These are phyloP conservation scores for Watsonalla cultraria DNA, from an alignment of 2,888 invertebrate species.

Conservation along the genomic window DNA sequence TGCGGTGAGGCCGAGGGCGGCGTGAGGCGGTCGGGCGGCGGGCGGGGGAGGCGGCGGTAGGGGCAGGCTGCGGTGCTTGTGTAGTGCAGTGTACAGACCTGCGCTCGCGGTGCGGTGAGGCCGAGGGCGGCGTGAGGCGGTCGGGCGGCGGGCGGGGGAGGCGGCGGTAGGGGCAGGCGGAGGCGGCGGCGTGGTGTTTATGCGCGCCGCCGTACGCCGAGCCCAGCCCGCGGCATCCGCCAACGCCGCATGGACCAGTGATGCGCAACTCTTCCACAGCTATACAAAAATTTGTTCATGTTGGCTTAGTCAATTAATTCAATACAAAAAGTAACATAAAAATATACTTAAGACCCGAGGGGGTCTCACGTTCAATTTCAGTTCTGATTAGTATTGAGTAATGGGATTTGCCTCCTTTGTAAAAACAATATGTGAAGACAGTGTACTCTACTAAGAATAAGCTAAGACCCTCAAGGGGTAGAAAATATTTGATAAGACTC, in stretches of 20 bases:
- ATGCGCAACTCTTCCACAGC: constrained; percentile 81
- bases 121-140: constrained; percentile 27
- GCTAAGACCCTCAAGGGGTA: too few relatives aligned
- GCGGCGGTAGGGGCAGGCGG: constrained; percentile 85
- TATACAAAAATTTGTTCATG: constrained; percentile 31
- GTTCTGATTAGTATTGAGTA: too few relatives aligned
- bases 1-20: constrained; percentile 19
- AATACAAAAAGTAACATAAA: too few relatives aligned
- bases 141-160: constrained; percentile 37
- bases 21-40: constrained; percentile 40
- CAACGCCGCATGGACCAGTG: constrained; percentile 86
- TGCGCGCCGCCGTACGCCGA: constrained; percentile 88
- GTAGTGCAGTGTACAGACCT: constrained; percentile 16
- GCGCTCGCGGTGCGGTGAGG: constrained; percentile 28
- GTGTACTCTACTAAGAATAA: too few relatives aligned
- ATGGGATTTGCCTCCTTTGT: too few relatives aligned
- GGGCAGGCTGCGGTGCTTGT: constrained; percentile 2
- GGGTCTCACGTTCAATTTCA: too few relatives aligned
- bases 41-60: constrained; percentile 54
- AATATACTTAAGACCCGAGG: too few relatives aligned
- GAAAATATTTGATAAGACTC: constrained; percentile 33
- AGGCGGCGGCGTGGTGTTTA: constrained; percentile 84
- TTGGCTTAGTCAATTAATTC: too few relatives aligned
- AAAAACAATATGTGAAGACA: too few relatives aligned
- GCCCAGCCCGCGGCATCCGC: constrained; percentile 94